phyloP scores from a whole-genome alignment of 2,113 vertebrate species.

The Manacus vitellinus region DNA sequence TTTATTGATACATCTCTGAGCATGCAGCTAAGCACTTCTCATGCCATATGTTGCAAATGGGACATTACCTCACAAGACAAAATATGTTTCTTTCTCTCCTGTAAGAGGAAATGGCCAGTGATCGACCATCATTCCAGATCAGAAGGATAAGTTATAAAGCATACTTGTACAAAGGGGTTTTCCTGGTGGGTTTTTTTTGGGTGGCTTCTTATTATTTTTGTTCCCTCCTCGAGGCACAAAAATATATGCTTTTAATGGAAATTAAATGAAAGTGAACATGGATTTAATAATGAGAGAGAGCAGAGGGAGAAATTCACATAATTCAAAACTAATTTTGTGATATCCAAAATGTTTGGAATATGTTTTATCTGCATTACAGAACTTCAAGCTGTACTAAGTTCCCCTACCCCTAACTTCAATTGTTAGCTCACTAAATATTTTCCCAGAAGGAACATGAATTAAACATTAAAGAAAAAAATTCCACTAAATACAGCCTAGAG shows the following conservation, averaged over 20 bases:
- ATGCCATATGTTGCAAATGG: background rate
- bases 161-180: background rate
- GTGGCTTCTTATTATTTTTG: background rate
- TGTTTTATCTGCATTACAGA: slow-evolving; percentile 2
- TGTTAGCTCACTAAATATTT: slow-evolving; percentile 22
- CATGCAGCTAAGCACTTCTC: background rate
- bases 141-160: background rate
- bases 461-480: slow-evolving; percentile 48
- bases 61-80: background rate
- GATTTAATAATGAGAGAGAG: slow-evolving; percentile 5
- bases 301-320: background rate
- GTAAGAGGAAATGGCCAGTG: background rate
- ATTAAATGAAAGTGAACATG: background rate
- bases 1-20: background rate
- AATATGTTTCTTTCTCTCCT: background rate
- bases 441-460: slow-evolving; percentile 44
- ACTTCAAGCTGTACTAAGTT: background rate
- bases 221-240: background rate
- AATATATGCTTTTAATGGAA: background rate
- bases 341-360: background rate
- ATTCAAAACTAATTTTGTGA: slow-evolving; percentile 15
- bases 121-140: background rate
- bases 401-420: background rate
- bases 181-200: background rate
- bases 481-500: slow-evolving; percentile 24